phyloP scores from a whole-genome alignment of 2,797 vertebrate species.

The Clarias laeviceps region DNA sequence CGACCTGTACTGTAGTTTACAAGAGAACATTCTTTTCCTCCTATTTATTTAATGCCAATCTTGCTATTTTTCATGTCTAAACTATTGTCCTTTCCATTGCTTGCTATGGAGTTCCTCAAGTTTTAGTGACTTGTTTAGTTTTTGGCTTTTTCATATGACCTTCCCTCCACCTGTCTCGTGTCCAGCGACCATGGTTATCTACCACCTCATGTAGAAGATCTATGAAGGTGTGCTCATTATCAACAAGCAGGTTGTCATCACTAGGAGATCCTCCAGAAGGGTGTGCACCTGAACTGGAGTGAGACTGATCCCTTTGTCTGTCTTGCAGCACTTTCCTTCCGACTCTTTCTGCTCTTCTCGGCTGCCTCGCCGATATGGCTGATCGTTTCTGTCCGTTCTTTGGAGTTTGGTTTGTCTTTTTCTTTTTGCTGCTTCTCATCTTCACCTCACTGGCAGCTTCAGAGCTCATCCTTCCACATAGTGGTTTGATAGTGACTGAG shows the following conservation, averaged over 20 bases:
- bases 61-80: not conserved
- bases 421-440: not conserved
- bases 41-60: not conserved
- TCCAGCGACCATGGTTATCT: constrained; percentile 81
- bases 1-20: not conserved
- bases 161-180: constrained; percentile 77
- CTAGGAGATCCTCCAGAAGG: constrained; percentile 60
- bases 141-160: constrained; percentile 64
- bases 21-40: not conserved
- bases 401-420: not conserved
- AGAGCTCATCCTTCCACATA: not conserved
- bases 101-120: not conserved
- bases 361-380: constrained; percentile 10
- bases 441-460: constrained; percentile 4
- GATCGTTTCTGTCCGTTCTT: constrained; percentile 5
- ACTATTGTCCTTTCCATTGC: not conserved
- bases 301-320: constrained; percentile 19
- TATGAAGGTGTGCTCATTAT: constrained; percentile 69
- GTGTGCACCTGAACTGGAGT: constrained; percentile 43
- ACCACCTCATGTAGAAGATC: constrained; percentile 81
- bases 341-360: not conserved
- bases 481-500: constrained; percentile 3
- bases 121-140: constrained; percentile 36
- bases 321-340: not conserved
- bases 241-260: constrained; percentile 64